Evolutionary conservation across 2,797 vertebrate genomes (phyloP).

Genomic region (Sciaenops ocellatus): DNA sequence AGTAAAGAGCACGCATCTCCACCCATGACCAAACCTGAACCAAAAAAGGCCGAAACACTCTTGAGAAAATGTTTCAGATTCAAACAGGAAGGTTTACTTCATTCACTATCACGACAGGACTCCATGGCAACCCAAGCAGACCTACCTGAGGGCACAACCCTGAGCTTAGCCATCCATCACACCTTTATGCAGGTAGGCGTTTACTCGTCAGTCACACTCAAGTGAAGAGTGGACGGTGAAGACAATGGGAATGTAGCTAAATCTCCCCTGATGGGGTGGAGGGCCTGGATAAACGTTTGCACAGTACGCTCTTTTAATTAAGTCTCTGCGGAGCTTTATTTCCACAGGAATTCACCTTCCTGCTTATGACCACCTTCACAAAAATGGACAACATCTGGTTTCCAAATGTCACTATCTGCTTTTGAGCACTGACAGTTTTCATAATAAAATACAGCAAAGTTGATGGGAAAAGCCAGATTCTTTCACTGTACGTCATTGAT

Average conservation of each 20-base stretch:
- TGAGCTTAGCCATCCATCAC: conserved; percentile 78
- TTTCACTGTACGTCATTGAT: conserved; percentile 39
- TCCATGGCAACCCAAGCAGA: conserved; percentile 50
- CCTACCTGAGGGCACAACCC: conserved; percentile 67
- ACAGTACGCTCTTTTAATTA: conserved; percentile 77
- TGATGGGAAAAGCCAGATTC: conserved; percentile 29
- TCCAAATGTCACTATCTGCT: conserved; percentile 65
- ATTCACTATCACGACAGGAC: conserved; percentile 25
- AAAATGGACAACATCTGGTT: conserved; percentile 74
- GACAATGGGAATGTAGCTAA: conserved; percentile 79
- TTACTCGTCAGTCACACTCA: conserved; percentile 83
- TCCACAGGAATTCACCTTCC: conserved; percentile 78
- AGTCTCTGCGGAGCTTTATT: conserved; percentile 78
- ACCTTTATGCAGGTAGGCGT: conserved; percentile 79
- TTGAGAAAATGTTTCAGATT: conserved; percentile 23
- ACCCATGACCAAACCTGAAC: conserved; percentile 5
- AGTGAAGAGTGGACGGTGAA: conserved; percentile 64
- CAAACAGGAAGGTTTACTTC: conserved; percentile 50
- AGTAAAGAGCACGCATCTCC: conserved; percentile 21
- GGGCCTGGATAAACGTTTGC: conserved; percentile 82
- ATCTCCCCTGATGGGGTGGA: conserved; percentile 70
- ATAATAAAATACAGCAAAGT: conserved; percentile 51
- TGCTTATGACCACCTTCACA: conserved; percentile 59
- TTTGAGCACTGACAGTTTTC: conserved; percentile 40
- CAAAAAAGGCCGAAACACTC: conserved; percentile 27